These are phyloP conservation scores for Bombyx huttoni DNA, from an alignment of 2,888 invertebrate genomes.

Conservation along the genomic window DNA sequence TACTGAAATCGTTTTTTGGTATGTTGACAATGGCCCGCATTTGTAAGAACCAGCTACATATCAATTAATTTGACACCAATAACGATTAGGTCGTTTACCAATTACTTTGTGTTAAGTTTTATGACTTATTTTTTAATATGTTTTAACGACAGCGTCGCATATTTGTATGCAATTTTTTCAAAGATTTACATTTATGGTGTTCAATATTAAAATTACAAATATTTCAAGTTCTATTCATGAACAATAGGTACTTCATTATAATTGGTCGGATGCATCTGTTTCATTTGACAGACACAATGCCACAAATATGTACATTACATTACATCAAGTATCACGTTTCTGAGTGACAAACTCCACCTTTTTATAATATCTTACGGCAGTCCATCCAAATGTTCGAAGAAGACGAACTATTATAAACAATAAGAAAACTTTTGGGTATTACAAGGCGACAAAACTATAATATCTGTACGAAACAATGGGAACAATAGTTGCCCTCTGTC, in stretches of 20 bases:
- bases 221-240: background rate
- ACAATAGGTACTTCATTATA: background rate
- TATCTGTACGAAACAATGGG: constrained; percentile 66
- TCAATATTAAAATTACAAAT: background rate
- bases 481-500: constrained; percentile 69
- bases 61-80: constrained; percentile 60
- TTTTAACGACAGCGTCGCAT: background rate
- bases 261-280: background rate
- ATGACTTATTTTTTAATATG: constrained; percentile 36
- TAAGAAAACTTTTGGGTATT: constrained; percentile 49
- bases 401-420: constrained; percentile 48
- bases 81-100: constrained; percentile 45
- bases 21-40: constrained; percentile 51
- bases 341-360: constrained; percentile 53
- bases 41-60: constrained; percentile 49
- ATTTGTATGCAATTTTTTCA: background rate
- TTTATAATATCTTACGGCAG: constrained; percentile 44
- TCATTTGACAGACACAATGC: background rate
- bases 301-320: background rate
- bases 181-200: background rate
- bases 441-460: constrained; percentile 70
- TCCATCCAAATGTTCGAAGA: constrained; percentile 35
- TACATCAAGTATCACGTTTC: constrained; percentile 17
- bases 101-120: constrained; percentile 48
- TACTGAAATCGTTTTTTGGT: constrained; percentile 32